A percentile compares a stretch with the other conserved stretches of the same genome.
Conservation (phyloP, 2,797 vertebrate species). For the Tragopan temminckii region DNA sequence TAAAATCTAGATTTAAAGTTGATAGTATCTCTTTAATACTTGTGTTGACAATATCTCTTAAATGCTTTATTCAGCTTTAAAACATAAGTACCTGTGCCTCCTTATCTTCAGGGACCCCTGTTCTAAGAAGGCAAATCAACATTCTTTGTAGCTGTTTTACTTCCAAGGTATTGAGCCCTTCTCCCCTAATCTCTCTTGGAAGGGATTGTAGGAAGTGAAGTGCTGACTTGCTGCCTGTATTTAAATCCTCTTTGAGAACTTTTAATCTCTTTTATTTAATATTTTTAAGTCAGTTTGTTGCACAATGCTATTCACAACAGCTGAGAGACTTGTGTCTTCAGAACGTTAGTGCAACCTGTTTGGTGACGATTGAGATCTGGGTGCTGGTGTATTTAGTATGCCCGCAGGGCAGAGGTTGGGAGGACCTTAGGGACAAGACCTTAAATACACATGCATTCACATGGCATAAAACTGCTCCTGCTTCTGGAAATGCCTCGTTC, state of each 20-base stretch:
- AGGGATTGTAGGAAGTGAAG: constrained; percentile 65
- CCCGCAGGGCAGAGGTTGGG: background rate
- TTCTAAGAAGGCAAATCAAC: constrained; percentile 65
- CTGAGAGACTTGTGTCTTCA: background rate
- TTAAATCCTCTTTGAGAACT: constrained; percentile 74
- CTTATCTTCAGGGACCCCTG: constrained; percentile 15
- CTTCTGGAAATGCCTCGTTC: background rate
- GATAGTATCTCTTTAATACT: background rate
- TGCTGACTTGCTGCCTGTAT: constrained; percentile 63
- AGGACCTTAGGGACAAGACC: background rate
- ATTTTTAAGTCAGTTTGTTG: constrained; percentile 19
- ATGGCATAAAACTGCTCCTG: background rate
- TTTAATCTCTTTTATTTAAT: constrained; percentile 62
- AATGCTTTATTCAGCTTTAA: constrained; percentile 51
- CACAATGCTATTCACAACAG: background rate
- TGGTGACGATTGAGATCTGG: constrained; percentile 5
- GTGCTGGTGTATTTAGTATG: background rate
- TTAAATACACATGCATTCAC: background rate
- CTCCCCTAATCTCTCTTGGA: constrained; percentile 48
- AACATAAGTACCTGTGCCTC: constrained; percentile 51
- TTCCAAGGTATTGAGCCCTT: constrained; percentile 55
- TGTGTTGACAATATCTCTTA: constrained; percentile 28
- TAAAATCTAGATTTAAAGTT: background rate
- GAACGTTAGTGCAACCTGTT: background rate
- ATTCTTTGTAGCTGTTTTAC: constrained; percentile 56